phyloP scores from a whole-genome alignment of 2,888 invertebrate genomes.

The Sphinx pinastri region DNA sequence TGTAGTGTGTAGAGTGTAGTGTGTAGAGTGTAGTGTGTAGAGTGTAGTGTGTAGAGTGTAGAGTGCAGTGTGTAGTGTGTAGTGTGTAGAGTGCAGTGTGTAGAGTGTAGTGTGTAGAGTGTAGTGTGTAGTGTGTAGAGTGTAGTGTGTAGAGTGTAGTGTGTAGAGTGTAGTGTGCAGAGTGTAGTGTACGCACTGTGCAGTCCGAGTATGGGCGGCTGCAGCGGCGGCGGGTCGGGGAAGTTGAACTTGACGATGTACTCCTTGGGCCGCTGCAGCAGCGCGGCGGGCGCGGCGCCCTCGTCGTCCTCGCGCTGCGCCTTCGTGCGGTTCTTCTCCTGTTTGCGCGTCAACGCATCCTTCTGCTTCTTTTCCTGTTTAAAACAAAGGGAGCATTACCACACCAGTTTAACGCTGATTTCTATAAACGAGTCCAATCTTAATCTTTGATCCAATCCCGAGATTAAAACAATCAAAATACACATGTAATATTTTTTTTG shows the following conservation, averaged over 20 bases:
- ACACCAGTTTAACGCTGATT: not conserved
- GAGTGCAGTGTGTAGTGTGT: too few species aligned
- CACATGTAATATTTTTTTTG: too few species aligned
- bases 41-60: too few species aligned
- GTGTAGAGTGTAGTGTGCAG: not conserved
- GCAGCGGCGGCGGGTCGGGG: constrained; percentile 97
- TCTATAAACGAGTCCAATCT: too few species aligned
- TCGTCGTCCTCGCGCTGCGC: constrained; percentile 90
- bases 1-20: too few species aligned
- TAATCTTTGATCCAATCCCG: too few species aligned
- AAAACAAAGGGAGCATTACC: not conserved
- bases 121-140: too few species aligned
- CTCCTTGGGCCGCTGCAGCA: constrained; percentile 95
- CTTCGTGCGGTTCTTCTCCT: constrained; percentile 95
- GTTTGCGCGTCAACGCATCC: constrained; percentile 94
- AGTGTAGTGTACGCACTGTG: constrained; percentile 86
- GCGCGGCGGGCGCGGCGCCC: constrained; percentile 82
- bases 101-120: too few species aligned
- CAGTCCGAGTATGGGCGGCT: constrained; percentile 98
- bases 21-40: too few species aligned
- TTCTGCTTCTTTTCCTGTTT: constrained; percentile 94
- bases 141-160: too few species aligned
- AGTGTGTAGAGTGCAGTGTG: too few species aligned
- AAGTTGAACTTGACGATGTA: constrained; percentile 99
- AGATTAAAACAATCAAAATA: too few species aligned